Percentiles rank a stretch among this genome's conserved stretches.
Conservation (phyloP, 2,888 invertebrate species). For the Coleophora flavipennella region DNA sequence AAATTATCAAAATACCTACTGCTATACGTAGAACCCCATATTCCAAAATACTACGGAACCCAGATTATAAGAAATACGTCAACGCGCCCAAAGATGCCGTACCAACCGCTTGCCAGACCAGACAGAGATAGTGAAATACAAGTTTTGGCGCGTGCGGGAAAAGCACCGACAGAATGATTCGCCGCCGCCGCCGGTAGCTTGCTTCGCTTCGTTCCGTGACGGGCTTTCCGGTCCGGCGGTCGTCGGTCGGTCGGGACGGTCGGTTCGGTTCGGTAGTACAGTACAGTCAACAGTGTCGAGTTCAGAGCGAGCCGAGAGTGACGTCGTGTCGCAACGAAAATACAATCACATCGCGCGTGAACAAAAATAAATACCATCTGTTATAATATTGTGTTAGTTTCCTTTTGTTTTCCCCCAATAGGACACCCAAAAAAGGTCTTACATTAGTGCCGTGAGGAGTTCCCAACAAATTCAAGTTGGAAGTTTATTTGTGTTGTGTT, state of each 20-base stretch:
- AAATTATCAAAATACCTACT: too few species aligned
- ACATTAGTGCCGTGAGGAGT: constrained; percentile 16
- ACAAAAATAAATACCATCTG: constrained; percentile 65
- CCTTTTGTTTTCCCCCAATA: constrained; percentile 45
- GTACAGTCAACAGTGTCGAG: too few species aligned
- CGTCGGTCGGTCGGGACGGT: constrained; percentile 55
- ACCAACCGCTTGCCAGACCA: constrained; percentile 30
- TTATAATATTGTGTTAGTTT: constrained; percentile 63
- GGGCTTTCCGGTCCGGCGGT: constrained; percentile 33
- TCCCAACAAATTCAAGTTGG: constrained; percentile 15
- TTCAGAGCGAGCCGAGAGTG: constrained; percentile 12
- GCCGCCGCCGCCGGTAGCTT: neutral
- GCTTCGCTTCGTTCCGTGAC: constrained; percentile 31
- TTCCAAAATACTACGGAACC: too few species aligned
- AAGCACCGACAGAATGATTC: neutral
- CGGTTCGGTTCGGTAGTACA: constrained; percentile 22
- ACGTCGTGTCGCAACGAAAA: constrained; percentile 19
- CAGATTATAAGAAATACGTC: neutral
- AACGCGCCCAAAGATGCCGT: constrained; percentile 2
- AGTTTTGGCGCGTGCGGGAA: constrained; percentile 3
- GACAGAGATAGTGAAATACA: constrained; percentile 48
- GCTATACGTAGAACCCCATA: too few species aligned
- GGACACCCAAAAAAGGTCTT: constrained; percentile 35
- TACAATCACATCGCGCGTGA: constrained; percentile 45
- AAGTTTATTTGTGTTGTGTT: constrained; percentile 45